A percentile compares a stretch with the other conserved stretches of the same genome.
phyloP scores from a whole-genome alignment of 1,140 invertebrate genomes.

The Drosophila elegans region DNA sequence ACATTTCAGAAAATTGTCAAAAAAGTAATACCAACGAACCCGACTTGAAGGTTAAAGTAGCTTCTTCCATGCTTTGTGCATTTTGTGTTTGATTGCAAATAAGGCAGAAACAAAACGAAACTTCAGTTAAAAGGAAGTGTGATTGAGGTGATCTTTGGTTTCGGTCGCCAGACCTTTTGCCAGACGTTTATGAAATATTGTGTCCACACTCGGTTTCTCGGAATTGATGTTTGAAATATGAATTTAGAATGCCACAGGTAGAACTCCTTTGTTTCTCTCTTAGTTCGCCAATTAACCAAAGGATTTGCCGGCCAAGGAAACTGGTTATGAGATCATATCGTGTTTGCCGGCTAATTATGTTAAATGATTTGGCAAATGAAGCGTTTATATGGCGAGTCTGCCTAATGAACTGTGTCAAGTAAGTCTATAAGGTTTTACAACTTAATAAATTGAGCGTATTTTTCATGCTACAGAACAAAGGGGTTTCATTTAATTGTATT shows the following conservation, averaged over 20 bases:
- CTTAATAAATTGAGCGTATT: slow-evolving; percentile 9
- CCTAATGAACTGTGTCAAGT: slow-evolving; percentile 7
- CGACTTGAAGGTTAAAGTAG: slow-evolving; percentile 77
- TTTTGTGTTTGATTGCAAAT: slow-evolving; percentile 75
- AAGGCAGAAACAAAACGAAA: slow-evolving; percentile 47
- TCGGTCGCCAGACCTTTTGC: slow-evolving; percentile 31
- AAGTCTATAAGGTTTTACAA: slow-evolving; percentile 5
- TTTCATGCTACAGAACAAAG: background rate
- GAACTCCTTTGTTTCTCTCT: slow-evolving; percentile 36
- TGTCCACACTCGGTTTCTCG: slow-evolving; percentile 55
- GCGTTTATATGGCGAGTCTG: background rate
- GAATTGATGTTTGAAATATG: slow-evolving; percentile 64
- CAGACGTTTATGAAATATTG: slow-evolving; percentile 56
- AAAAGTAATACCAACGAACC: slow-evolving; percentile 46
- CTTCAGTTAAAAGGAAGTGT: slow-evolving; percentile 30
- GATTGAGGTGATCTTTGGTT: slow-evolving; percentile 6
- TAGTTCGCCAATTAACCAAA: slow-evolving; percentile 55
- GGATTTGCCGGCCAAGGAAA: slow-evolving; percentile 36
- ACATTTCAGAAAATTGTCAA: slow-evolving; percentile 69
- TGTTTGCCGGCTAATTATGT: slow-evolving; percentile 43
- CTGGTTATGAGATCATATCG: slow-evolving; percentile 46
- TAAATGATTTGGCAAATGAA: slow-evolving; percentile 61
- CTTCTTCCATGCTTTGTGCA: slow-evolving; percentile 58
- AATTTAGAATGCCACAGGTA: slow-evolving; percentile 43
- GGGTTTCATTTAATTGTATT: background rate